These are phyloP conservation scores for Harlomillsia oculata DNA, from an alignment of 1,140 invertebrate genomes.

Conservation along the genomic window DNA sequence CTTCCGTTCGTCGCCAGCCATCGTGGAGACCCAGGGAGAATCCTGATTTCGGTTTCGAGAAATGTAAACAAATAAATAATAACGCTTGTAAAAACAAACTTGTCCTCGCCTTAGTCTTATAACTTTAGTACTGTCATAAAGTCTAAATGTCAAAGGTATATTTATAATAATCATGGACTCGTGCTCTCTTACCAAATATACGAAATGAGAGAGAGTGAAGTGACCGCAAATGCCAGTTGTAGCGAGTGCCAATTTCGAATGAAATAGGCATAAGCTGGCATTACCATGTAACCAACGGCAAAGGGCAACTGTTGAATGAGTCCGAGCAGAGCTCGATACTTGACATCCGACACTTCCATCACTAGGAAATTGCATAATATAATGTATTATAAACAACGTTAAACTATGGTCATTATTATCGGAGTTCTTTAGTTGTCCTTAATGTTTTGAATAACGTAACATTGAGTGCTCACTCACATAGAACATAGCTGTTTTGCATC, in stretches of 20 bases:
- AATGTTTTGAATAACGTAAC: too few relatives aligned
- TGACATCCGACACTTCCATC: constrained; percentile 17
- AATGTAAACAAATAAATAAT: background rate
- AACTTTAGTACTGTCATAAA: background rate
- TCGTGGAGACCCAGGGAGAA: constrained; percentile 72
- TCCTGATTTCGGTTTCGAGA: constrained; percentile 42
- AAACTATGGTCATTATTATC: constrained; percentile 12
- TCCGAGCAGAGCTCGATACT: constrained; percentile 19
- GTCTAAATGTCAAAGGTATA: background rate
- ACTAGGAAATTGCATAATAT: constrained; percentile 11
- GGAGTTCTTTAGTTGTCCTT: too few relatives aligned
- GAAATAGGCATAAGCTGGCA: constrained; percentile 57
- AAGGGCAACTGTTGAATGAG: constrained; percentile 26
- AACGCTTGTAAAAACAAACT: background rate
- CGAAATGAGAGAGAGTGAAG: constrained; percentile 54
- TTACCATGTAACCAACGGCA: constrained; percentile 61
- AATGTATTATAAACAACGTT: background rate
- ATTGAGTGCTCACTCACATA: constrained; percentile 40
- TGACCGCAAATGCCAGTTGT: constrained; percentile 59
- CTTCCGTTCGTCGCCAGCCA: constrained; percentile 68
- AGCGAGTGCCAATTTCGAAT: constrained; percentile 61
- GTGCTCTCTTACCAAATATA: constrained; percentile 51
- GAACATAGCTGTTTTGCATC: constrained; percentile 60
- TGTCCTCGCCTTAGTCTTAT: background rate
- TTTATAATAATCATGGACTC: background rate